Base-by-base conservation (phyloP, 2,113 vertebrate genomes). In the Burhinus bistriatus region DNA sequence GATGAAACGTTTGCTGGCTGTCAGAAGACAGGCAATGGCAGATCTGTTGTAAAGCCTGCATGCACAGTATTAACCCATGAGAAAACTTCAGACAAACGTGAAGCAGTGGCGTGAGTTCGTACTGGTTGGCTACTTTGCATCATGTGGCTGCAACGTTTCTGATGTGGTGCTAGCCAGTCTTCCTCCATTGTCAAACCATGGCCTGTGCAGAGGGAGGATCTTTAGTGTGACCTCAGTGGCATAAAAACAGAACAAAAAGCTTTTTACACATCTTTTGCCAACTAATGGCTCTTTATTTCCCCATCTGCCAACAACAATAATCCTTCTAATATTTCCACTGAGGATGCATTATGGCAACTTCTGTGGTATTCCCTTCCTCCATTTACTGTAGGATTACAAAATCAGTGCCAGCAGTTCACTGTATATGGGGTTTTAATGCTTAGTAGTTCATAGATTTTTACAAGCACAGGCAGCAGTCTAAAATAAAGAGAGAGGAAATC, bases 371-470 rank as follows among this genome's bases (percentile, higher is more conserved):
- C 54, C 30, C 12, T 83, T 90, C 27, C 55, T 61, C 47, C 45
- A 54, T 92, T 96, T 95, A 62, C 83, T 79, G 64, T 52, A 91
- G 83, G 52, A 70, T 70, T 92, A 52, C 75, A 95, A 94, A 96
- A 89, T 62, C 77, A 45, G 64, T 92, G 80, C 86, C 81, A 91
- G 81, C 27, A 91, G 89, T 94, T 96, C 87, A 78, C 51, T 72
- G 68, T 71, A 23, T 68, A 34, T 71, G 26, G 40, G 16, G 16
- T 42, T 92, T 93, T 95, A 93, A 90, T 85, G 44, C 62, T 85
- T 87, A 84, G 51, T 80, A 90, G 40, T 93, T 94, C 62, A 95
- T 68, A 92, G 91, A 90, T 95, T 97, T 97, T 95, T 97, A 89
- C 34, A 87, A 89, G 91, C 40, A 54, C n/a, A 83, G 61, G 70